Percentiles rank a stretch among this genome's conserved stretches.
Evolutionary conservation across 2,888 invertebrate species (phyloP).

Genomic region (Masnerella sp.): DNA sequence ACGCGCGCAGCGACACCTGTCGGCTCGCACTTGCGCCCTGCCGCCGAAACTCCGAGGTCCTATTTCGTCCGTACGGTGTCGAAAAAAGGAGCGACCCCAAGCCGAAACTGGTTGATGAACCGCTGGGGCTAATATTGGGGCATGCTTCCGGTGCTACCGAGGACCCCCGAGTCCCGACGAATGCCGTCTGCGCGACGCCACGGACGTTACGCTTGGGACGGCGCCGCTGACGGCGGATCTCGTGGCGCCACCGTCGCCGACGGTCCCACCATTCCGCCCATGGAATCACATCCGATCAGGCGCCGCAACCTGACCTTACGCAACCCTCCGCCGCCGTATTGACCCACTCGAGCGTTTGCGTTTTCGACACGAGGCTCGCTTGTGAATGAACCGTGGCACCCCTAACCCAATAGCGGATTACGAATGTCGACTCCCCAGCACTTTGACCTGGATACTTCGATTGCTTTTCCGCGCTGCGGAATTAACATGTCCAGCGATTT

Average conservation of each 20-base stretch:
- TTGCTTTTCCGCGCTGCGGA: too few species aligned
- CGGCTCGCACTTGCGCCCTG: conserved; percentile 61
- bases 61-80: background rate
- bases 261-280: conserved; percentile 41
- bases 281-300: conserved; percentile 45
- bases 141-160: conserved; percentile 13
- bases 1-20: conserved; percentile 70
- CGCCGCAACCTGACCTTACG: conserved; percentile 50
- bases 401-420: too few species aligned
- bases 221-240: conserved; percentile 44
- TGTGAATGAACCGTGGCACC: too few species aligned
- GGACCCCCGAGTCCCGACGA: conserved; percentile 56
- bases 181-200: conserved; percentile 51
- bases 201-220: too few species aligned
- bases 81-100: too few species aligned
- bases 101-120: too few species aligned
- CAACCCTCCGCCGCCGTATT: conserved; percentile 26
- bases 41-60: conserved; percentile 10
- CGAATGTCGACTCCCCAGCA: too few species aligned
- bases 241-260: conserved; percentile 57
- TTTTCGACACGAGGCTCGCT: too few species aligned
- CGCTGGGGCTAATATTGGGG: too few species aligned
- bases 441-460: too few species aligned
- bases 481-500: too few species aligned
- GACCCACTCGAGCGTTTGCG: too few species aligned